Conservation (phyloP, 2,797 vertebrate genomes). For the Falco biarmicus region DNA sequence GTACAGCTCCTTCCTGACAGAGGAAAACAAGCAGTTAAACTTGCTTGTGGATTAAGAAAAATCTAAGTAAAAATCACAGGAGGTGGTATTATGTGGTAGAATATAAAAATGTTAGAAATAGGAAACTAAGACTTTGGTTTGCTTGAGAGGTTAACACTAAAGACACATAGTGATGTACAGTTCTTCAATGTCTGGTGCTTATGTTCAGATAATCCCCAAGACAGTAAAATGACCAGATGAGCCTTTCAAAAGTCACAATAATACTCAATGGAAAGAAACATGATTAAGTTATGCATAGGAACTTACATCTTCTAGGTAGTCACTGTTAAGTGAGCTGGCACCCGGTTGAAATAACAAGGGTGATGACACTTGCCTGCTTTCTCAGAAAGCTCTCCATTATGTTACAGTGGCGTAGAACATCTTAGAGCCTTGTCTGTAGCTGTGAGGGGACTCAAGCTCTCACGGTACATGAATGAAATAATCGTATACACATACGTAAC, state of each 20-base stretch:
- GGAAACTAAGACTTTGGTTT: not conserved
- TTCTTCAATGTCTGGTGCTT: not conserved
- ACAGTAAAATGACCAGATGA: not conserved
- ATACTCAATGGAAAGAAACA: not conserved
- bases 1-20: not conserved
- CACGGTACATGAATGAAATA: not conserved
- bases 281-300: not conserved
- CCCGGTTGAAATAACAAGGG: not conserved
- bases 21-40: not conserved
- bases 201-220: not conserved
- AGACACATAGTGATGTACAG: too few relatives aligned
- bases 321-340: not conserved
- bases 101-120: not conserved
- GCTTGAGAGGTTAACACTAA: not conserved
- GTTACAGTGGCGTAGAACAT: fast-evolving
- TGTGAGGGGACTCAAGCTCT: not conserved
- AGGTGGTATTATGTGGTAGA: not conserved
- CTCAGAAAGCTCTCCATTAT: not conserved
- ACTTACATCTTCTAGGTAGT: not conserved
- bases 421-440: not conserved
- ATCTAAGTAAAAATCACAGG: not conserved
- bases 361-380: not conserved
- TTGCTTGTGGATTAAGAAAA: not conserved
- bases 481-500: too few relatives aligned
- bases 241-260: not conserved